These are phyloP conservation scores for Chironomus striatipennis DNA, from an alignment of 1,140 invertebrate genomes.

Conservation along the genomic window DNA sequence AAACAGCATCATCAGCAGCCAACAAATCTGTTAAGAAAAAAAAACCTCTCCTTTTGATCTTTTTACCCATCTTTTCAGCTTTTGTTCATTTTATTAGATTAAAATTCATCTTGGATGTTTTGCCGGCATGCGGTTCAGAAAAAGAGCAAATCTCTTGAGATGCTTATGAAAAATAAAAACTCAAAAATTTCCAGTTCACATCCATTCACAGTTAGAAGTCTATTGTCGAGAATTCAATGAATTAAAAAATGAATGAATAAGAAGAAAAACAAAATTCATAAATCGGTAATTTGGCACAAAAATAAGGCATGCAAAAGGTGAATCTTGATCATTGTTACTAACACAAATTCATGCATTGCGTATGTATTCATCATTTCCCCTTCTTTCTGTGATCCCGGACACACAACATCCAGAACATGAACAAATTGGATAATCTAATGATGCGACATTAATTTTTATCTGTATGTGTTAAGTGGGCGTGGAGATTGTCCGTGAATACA, in stretches of 20 bases:
- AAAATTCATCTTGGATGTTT: background rate
- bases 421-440: too few relatives aligned
- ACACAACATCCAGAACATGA: too few relatives aligned
- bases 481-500: too few relatives aligned
- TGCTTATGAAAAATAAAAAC: background rate
- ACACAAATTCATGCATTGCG: too few relatives aligned
- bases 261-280: background rate
- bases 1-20: too few relatives aligned
- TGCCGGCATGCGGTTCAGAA: background rate
- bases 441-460: too few relatives aligned
- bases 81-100: too few relatives aligned
- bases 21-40: too few relatives aligned
- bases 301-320: constrained; percentile 1
- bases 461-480: background rate
- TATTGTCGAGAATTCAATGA: constrained; percentile 10
- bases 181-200: background rate
- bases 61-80: too few relatives aligned
- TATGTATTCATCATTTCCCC: too few relatives aligned
- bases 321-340: background rate
- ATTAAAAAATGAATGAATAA: background rate
- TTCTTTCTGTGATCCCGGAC: too few relatives aligned
- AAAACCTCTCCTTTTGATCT: too few relatives aligned
- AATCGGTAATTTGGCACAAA: background rate
- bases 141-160: background rate
- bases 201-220: background rate